Conservation (phyloP, 1,140 invertebrate genomes). For the Trachelipus rathkii region DNA sequence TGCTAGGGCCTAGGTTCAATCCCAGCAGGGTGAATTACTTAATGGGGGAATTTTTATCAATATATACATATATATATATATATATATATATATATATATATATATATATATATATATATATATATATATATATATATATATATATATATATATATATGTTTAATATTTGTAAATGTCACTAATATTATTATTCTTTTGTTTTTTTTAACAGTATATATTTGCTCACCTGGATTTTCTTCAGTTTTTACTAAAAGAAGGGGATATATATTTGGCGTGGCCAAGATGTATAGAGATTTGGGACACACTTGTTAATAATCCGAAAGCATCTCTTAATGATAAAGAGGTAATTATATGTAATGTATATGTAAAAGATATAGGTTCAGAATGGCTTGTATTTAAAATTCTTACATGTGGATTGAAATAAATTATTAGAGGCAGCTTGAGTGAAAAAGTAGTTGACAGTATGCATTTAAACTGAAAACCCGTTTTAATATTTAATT, state of each 20-base stretch:
- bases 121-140: not conserved
- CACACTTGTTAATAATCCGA: slow-evolving; percentile 52
- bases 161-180: too few species aligned
- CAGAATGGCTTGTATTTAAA: too few species aligned
- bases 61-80: slow-evolving; percentile 4
- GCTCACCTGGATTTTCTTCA: slow-evolving; percentile 56
- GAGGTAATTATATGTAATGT: slow-evolving; percentile 30
- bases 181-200: slow-evolving; percentile 44
- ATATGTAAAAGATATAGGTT: not conserved
- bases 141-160: not conserved
- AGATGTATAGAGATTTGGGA: slow-evolving; percentile 56
- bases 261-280: slow-evolving; percentile 55
- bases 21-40: too few species aligned
- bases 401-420: too few species aligned
- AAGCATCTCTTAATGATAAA: slow-evolving; percentile 50
- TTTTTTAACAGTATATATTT: slow-evolving; percentile 51
- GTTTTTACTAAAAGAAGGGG: slow-evolving; percentile 56
- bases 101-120: not conserved
- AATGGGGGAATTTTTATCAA: too few species aligned
- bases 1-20: too few species aligned
- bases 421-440: too few species aligned
- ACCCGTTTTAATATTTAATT: too few species aligned
- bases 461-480: too few species aligned
- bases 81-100: not conserved
- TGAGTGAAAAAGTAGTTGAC: too few species aligned